Evolutionary conservation across 1,140 invertebrate species (phyloP).

Genomic region (Lordiphosa collinella): DNA sequence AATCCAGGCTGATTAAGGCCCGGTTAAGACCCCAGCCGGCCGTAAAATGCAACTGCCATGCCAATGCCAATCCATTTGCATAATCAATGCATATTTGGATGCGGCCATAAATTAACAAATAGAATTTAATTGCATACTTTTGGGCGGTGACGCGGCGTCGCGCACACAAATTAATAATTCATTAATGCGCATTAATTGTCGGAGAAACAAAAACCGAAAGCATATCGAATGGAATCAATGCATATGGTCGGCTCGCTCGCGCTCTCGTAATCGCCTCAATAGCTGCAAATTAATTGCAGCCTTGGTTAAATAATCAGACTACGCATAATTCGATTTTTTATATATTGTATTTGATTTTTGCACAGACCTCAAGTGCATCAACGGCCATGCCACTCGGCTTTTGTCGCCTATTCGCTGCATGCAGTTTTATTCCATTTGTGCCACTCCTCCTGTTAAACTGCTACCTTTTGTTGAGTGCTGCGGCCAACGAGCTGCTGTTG

Average conservation of each 20-base stretch:
- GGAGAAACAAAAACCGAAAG: constrained; percentile 41
- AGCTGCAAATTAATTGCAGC: constrained; percentile 58
- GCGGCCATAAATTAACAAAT: constrained; percentile 72
- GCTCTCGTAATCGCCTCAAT: constrained; percentile 28
- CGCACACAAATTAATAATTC: constrained; percentile 67
- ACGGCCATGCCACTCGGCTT: too few species aligned
- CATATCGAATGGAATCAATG: constrained; percentile 15
- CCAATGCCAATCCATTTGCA: constrained; percentile 63
- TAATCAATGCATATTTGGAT: constrained; percentile 74
- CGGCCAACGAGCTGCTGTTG: constrained; percentile 22
- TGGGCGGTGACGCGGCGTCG: constrained; percentile 23
- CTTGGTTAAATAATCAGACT: constrained; percentile 50
- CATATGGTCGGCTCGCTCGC: constrained; percentile 40
- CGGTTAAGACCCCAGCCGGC: constrained; percentile 26
- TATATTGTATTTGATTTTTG: constrained; percentile 46
- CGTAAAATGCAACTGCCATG: constrained; percentile 3
- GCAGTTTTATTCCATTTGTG: too few species aligned
- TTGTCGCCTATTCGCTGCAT: too few species aligned
- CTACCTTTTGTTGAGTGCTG: constrained; percentile 39
- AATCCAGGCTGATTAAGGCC: constrained; percentile 49
- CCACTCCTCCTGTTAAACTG: constrained; percentile 33
- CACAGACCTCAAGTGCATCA: too few species aligned
- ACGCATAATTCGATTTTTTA: constrained; percentile 46
- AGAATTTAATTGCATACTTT: constrained; percentile 77
- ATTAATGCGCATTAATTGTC: constrained; percentile 75